A percentile compares a stretch with the other conserved stretches of the same genome.
Evolutionary conservation across 2,888 invertebrate species (phyloP).

Genomic region (Xylophagus ater): DNA sequence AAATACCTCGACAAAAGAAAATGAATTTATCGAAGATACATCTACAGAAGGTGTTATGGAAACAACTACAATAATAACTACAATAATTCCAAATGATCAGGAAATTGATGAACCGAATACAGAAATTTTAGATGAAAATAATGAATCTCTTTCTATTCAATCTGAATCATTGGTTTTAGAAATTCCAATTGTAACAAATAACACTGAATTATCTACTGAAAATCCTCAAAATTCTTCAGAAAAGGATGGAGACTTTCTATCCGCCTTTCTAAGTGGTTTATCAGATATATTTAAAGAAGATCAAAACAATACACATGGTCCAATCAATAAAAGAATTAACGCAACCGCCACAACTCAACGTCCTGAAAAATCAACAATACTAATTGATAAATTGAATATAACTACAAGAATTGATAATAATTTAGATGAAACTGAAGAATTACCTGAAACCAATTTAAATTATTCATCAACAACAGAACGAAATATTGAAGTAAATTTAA

Average conservation of each 20-base stretch:
- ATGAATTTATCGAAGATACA: too few species aligned
- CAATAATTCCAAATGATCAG: slow-evolving; percentile 1
- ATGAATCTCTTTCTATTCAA: too few species aligned
- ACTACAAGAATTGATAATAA: neutral
- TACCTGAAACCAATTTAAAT: neutral
- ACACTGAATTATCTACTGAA: neutral
- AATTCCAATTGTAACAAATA: neutral
- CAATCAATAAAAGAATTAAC: neutral
- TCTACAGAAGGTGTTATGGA: neutral
- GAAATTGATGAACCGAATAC: slow-evolving; percentile 1
- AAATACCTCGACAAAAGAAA: too few species aligned
- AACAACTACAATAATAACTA: neutral
- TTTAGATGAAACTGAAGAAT: neutral
- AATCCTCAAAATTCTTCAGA: neutral
- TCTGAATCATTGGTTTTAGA: too few species aligned
- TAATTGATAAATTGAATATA: neutral
- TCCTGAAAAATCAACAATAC: slow-evolving; percentile 3
- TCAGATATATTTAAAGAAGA: slow-evolving; percentile 12
- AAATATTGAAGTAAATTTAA: neutral
- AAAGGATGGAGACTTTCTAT: slow-evolving; percentile 11
- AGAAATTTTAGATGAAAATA: slow-evolving; percentile 2
- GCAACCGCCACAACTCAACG: neutral
- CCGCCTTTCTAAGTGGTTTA: slow-evolving; percentile 13
- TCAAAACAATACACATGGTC: neutral
- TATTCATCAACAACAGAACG: neutral